Percentiles rank a stretch among this genome's conserved stretches.
Evolutionary conservation across 2,113 vertebrate species (phyloP).

Genomic region (Amazona guildingii): DNA sequence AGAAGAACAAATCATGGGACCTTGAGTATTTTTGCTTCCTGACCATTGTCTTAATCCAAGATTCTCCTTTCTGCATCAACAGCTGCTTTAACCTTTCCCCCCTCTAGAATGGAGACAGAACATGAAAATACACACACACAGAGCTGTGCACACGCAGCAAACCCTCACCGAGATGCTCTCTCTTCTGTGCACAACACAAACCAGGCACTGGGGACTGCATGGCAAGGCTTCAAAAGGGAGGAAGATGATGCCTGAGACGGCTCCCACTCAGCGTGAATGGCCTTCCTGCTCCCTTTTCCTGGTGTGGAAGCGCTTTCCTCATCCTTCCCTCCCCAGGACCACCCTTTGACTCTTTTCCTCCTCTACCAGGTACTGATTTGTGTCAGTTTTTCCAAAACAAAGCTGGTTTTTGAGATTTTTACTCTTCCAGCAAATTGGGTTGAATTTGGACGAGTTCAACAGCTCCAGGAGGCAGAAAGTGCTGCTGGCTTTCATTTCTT

Average conservation of each 20-base stretch:
- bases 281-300: neutral
- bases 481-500: neutral
- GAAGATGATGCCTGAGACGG: neutral
- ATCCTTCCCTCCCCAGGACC: neutral
- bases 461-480: neutral
- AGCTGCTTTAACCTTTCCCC: neutral
- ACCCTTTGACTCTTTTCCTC: neutral
- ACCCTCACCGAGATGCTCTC: neutral
- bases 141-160: neutral
- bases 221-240: neutral
- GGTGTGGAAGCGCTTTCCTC: neutral
- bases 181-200: neutral
- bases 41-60: neutral
- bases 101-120: neutral
- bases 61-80: neutral
- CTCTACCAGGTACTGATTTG: neutral
- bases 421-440: neutral
- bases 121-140: neutral
- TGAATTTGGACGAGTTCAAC: neutral
- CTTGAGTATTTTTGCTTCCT: neutral
- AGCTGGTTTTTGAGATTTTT: neutral
- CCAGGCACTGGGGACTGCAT: neutral
- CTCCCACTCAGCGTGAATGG: neutral
- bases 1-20: neutral
- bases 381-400: neutral